A percentile compares a stretch with the other conserved stretches of the same genome.
These are phyloP conservation scores for Notarius quadriscutis DNA, from an alignment of 2,113 vertebrate species.

Conservation along the genomic window DNA sequence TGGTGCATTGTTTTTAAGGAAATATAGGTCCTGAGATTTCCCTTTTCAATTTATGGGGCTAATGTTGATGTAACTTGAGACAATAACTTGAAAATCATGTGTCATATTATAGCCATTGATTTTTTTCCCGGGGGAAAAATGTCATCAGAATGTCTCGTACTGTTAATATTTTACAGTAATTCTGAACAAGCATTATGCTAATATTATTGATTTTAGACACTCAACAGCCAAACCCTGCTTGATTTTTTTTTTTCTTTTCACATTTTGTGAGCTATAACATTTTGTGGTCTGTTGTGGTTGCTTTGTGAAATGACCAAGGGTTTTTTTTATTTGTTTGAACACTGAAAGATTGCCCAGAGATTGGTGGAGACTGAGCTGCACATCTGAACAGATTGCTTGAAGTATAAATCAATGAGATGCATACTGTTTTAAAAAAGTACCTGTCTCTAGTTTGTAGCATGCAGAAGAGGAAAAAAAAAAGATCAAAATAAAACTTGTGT, in stretches of 20 bases:
- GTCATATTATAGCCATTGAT: not conserved
- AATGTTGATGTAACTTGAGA: not conserved
- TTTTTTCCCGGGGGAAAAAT: not conserved
- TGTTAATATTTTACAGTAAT: not conserved
- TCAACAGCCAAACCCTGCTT: not conserved
- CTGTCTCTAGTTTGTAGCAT: not conserved
- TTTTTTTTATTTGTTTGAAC: not conserved
- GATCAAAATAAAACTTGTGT: not conserved
- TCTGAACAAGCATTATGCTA: not conserved
- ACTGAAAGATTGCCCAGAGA: not conserved
- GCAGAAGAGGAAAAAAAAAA: not conserved
- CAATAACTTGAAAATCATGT: not conserved
- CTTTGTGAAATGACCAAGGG: not conserved
- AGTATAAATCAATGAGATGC: not conserved
- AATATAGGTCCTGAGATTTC: not conserved
- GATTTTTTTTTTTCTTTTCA: not conserved
- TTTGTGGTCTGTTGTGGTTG: not conserved
- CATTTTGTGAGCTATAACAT: not conserved
- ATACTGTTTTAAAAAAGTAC: not conserved
- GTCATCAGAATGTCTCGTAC: not conserved
- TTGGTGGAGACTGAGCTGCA: not conserved
- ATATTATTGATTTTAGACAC: not conserved
- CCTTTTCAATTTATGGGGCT: not conserved
- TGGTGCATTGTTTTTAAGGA: not conserved
- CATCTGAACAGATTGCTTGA: not conserved